Percentiles rank a stretch among this genome's conserved stretches.
Evolutionary conservation across 2,888 invertebrate genomes (phyloP).

Genomic region (Myopa testacea): DNA sequence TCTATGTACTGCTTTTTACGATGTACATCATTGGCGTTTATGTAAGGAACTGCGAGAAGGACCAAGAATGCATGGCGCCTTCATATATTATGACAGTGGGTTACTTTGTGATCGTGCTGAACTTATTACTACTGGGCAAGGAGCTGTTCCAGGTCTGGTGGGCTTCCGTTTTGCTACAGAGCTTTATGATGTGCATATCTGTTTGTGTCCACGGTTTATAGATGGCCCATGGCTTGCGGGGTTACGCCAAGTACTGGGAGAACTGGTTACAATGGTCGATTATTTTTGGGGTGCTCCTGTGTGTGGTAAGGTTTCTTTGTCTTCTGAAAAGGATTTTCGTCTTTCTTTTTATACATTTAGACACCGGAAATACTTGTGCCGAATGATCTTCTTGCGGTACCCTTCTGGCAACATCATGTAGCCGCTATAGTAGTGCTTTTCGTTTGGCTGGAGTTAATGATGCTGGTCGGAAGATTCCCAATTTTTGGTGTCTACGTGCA

Average conservation of each 20-base stretch:
- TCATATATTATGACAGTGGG: conserved; percentile 68
- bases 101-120: conserved; percentile 75
- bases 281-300: conserved; percentile 77
- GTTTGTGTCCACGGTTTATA: conserved; percentile 57
- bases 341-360: conserved; percentile 47
- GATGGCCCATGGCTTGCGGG: conserved; percentile 77
- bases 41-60: conserved; percentile 59
- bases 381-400: conserved; percentile 59
- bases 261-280: conserved; percentile 87
- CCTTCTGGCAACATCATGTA: conserved; percentile 82
- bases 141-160: conserved; percentile 72
- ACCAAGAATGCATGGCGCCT: conserved; percentile 57
- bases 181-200: not conserved
- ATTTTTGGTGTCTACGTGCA: conserved; percentile 88
- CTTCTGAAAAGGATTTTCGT: not conserved
- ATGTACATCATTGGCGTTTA: conserved; percentile 76
- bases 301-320: conserved; percentile 61
- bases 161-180: not conserved
- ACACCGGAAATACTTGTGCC: conserved; percentile 63
- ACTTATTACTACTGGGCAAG: conserved; percentile 75
- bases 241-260: conserved; percentile 85
- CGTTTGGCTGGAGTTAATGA: conserved; percentile 87
- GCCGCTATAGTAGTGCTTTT: conserved; percentile 84
- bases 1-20: conserved; percentile 82
- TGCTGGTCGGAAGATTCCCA: conserved; percentile 87